A percentile compares a stretch with the other conserved stretches of the same genome.
These are phyloP conservation scores for Neolamprologus hecqui DNA, from an alignment of 2,113 vertebrate species.

Conservation along the genomic window DNA sequence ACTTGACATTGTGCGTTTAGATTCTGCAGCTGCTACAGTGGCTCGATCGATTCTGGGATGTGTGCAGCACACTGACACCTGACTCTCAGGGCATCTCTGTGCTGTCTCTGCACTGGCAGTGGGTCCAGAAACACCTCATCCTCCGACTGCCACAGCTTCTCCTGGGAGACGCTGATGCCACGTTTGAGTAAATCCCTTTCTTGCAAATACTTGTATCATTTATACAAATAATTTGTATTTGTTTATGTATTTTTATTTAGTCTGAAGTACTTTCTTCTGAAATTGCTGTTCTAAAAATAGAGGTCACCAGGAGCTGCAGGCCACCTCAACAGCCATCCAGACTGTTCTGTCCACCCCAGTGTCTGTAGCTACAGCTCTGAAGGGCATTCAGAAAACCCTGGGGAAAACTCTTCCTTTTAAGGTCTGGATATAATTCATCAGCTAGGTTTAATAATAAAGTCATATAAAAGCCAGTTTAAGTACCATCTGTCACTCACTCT, in stretches of 20 bases:
- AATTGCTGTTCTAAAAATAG: slow-evolving; percentile 40
- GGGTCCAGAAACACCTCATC: slow-evolving; percentile 88
- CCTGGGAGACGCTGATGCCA: slow-evolving; percentile 67
- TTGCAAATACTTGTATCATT: background rate
- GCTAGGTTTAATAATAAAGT: background rate
- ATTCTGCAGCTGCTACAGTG: slow-evolving; percentile 72
- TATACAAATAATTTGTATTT: background rate
- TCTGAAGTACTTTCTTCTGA: background rate
- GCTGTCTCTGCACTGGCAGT: slow-evolving; percentile 93
- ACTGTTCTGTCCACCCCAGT: slow-evolving; percentile 74
- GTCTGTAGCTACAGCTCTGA: slow-evolving; percentile 71
- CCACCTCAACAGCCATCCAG: slow-evolving; percentile 82
- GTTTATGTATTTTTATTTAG: background rate
- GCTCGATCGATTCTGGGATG: slow-evolving; percentile 86
- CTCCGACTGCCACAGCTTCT: slow-evolving; percentile 78
- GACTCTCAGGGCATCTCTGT: slow-evolving; percentile 79
- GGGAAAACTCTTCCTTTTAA: slow-evolving; percentile 92
- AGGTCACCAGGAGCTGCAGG: slow-evolving; percentile 80
- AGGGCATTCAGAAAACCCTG: slow-evolving; percentile 84
- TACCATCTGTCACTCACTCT: background rate
- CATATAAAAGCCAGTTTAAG: background rate
- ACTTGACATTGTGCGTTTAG: slow-evolving; percentile 26
- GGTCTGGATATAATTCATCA: slow-evolving; percentile 66
- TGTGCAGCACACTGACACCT: slow-evolving; percentile 73
- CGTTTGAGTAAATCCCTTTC: slow-evolving; percentile 73